Evolutionary conservation across 2,888 invertebrate species (phyloP).

Genomic region (Yponomeuta evonymella): DNA sequence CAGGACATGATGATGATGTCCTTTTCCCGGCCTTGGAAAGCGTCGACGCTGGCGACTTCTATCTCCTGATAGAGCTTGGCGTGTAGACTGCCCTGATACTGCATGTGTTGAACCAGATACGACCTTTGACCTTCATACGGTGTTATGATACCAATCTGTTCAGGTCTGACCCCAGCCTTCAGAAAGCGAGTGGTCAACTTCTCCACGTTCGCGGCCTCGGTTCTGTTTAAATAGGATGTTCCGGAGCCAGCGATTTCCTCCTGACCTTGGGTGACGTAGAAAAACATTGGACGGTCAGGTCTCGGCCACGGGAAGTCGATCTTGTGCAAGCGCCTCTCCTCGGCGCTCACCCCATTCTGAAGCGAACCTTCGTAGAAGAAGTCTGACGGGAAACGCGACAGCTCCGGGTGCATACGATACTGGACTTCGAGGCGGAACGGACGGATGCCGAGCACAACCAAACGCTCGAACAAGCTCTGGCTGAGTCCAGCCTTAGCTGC

Average conservation of each 20-base stretch:
- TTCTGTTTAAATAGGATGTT: constrained; percentile 98
- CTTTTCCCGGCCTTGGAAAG: constrained; percentile 99
- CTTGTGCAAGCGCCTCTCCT: constrained; percentile 91
- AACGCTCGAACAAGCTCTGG: constrained; percentile 96
- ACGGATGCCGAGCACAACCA: constrained; percentile 97
- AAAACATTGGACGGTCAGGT: constrained; percentile 98
- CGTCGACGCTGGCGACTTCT: constrained; percentile 99
- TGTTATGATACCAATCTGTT: constrained; percentile 99
- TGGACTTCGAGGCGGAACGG: constrained; percentile 98
- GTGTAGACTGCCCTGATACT: constrained; percentile 97
- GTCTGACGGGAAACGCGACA: constrained; percentile 98
- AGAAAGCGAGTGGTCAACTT: constrained; percentile 97
- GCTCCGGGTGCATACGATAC: constrained; percentile 99
- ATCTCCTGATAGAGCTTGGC: constrained; percentile 98
- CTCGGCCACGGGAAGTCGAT: constrained; percentile 99
- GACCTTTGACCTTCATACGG: constrained; percentile 99
- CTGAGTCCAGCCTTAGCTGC: constrained; percentile 97
- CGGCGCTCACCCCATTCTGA: constrained; percentile 98
- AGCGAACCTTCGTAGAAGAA: constrained; percentile 99
- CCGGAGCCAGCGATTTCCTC: constrained; percentile 99
- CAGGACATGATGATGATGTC: constrained; percentile 99
- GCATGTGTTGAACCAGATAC: constrained; percentile 98
- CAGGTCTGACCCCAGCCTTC: constrained; percentile 95
- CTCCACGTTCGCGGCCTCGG: constrained; percentile 99
- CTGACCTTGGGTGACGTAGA: constrained; percentile 98